Evolutionary conservation across 2,113 vertebrate species (phyloP).

Genomic region (Mesoclemmys tuberculata): DNA sequence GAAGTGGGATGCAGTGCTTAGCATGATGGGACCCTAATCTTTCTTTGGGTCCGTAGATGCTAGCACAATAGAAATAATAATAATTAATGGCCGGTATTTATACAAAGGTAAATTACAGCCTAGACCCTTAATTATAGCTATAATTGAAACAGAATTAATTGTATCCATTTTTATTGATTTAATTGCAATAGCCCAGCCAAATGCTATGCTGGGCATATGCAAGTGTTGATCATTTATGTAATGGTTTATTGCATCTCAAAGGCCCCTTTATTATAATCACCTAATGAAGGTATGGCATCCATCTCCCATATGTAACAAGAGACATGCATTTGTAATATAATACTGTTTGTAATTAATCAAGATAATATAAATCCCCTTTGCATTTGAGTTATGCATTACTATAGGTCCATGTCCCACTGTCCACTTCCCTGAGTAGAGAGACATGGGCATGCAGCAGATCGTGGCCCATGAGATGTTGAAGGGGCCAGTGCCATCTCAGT

Average conservation of each 20-base stretch:
- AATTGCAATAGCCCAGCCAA: neutral
- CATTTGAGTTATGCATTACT: neutral
- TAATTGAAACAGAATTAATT: constrained; percentile 28
- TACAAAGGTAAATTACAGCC: constrained; percentile 37
- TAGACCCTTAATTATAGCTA: constrained; percentile 9
- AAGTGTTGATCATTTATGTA: constrained; percentile 2
- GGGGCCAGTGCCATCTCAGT: neutral
- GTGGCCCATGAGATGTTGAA: neutral
- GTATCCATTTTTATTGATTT: constrained; percentile 39
- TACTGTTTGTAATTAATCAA: neutral
- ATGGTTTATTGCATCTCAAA: constrained; percentile 51
- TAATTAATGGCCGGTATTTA: neutral
- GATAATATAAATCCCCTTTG: neutral
- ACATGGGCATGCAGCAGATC: neutral
- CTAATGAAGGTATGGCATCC: constrained; percentile 25
- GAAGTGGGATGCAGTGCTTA: constrained; percentile 56
- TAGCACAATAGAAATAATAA: neutral
- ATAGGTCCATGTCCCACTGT: neutral
- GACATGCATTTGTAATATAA: neutral
- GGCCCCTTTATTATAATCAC: constrained; percentile 40
- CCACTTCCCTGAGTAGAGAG: neutral
- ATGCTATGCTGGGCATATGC: too few species aligned
- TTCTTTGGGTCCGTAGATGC: neutral
- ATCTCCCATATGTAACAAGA: constrained; percentile 6
- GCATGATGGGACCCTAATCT: neutral